phyloP scores from a whole-genome alignment of 2,888 invertebrate species.

The Trichacis sp. region DNA sequence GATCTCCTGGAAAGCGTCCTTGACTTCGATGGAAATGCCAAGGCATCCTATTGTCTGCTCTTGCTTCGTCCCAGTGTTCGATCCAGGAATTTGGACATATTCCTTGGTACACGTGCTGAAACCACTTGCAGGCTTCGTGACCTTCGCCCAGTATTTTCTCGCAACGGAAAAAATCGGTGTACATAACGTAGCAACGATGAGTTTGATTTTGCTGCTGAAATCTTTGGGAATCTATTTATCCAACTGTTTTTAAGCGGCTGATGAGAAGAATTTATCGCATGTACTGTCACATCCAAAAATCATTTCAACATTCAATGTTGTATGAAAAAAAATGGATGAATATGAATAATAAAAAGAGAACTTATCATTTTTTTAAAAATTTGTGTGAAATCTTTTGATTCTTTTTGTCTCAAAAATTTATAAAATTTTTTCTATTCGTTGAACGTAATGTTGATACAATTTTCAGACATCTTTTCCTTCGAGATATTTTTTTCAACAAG shows the following conservation, averaged over 20 bases:
- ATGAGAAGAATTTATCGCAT: too few species aligned
- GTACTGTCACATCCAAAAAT: too few species aligned
- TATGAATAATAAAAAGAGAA: too few species aligned
- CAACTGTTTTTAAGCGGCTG: neutral
- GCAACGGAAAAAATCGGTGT: constrained; percentile 61
- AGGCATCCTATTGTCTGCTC: constrained; percentile 47
- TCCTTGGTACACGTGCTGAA: constrained; percentile 52
- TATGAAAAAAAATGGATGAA: too few species aligned
- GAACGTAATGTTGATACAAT: too few species aligned
- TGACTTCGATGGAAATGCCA: constrained; percentile 49
- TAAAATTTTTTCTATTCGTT: too few species aligned
- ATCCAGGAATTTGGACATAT: constrained; percentile 60
- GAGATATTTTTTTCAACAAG: too few species aligned
- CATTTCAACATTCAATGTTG: too few species aligned
- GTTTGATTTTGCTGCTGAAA: constrained; percentile 64
- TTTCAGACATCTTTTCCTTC: too few species aligned
- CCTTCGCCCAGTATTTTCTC: constrained; percentile 56
- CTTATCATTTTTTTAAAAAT: too few species aligned
- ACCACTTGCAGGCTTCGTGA: constrained; percentile 58
- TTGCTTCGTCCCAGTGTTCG: constrained; percentile 52
- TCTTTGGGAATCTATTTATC: constrained; percentile 38
- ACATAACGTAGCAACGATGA: constrained; percentile 59
- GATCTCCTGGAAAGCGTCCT: constrained; percentile 48
- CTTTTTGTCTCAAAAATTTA: too few species aligned
- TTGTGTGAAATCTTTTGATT: too few species aligned